Evolutionary conservation across 1,140 invertebrate genomes (phyloP).

Genomic region (Diachasmimorpha longicaudata): DNA sequence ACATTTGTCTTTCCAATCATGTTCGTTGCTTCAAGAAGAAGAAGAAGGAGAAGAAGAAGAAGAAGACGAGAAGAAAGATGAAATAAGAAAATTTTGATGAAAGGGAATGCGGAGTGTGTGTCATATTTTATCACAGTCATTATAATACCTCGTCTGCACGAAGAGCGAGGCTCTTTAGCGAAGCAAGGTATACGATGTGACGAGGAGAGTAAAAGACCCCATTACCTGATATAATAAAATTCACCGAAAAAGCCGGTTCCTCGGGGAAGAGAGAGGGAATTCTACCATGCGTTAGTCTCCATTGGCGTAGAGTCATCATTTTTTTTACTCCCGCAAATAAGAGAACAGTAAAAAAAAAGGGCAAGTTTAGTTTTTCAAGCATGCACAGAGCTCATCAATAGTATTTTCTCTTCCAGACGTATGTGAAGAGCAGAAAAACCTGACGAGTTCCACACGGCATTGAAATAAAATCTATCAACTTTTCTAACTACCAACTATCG

Average conservation of each 20-base stretch:
- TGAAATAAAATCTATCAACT: neutral
- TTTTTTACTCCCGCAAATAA: neutral
- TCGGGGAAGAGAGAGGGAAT: neutral
- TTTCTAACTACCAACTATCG: conserved; percentile 13
- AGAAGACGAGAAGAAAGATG: neutral
- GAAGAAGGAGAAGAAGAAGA: neutral
- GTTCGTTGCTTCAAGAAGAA: neutral
- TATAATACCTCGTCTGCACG: conserved; percentile 24
- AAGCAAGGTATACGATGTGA: conserved; percentile 39
- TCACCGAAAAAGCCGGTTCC: conserved; percentile 44
- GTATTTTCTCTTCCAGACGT: no score
- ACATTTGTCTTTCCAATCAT: neutral
- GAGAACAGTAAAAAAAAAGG: no score
- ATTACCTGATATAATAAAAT: conserved; percentile 49
- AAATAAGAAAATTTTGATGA: neutral
- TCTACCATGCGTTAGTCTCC: conserved; percentile 13
- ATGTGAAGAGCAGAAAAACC: neutral
- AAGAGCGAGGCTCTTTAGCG: conserved; percentile 37
- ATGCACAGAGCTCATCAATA: no score
- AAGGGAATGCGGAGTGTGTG: conserved; percentile 23
- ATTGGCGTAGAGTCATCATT: conserved; percentile 27
- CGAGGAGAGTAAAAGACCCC: conserved; percentile 36
- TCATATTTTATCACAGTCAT: conserved; percentile 49
- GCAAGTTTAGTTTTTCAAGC: no score
- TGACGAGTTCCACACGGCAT: neutral